A percentile compares a stretch with the other conserved stretches of the same genome.
These are phyloP conservation scores for Geopemphigus sp. DNA, from an alignment of 1,140 invertebrate genomes.

Conservation along the genomic window DNA sequence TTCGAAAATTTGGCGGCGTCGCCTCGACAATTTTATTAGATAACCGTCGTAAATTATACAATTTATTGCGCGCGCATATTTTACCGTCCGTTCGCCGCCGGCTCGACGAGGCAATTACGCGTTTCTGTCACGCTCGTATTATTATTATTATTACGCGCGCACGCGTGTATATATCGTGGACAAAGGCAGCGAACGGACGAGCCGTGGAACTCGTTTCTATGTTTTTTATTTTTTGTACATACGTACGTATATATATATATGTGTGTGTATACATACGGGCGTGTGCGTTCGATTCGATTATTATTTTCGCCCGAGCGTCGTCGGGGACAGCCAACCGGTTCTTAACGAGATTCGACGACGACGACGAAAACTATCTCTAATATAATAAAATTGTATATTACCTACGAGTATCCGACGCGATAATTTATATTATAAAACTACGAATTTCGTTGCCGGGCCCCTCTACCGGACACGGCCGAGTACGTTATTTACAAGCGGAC, in stretches of 20 bases:
- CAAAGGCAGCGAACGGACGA: no score
- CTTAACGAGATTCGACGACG: conserved; percentile 10
- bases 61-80: not conserved
- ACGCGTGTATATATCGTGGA: not conserved
- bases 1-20: not conserved
- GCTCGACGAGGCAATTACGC: conserved; percentile 22
- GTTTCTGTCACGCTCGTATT: not conserved
- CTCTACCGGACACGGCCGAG: conserved; percentile 15
- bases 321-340: not conserved
- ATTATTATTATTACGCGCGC: conserved; percentile 1
- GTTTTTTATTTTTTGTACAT: not conserved
- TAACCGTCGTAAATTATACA: conserved; percentile 16
- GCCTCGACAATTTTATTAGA: not conserved
- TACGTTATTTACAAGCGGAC: no score
- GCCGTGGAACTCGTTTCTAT: not conserved
- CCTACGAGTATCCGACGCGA: not conserved
- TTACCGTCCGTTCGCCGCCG: not conserved
- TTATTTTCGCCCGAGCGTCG: conserved; percentile 21
- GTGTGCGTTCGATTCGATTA: conserved; percentile 24
- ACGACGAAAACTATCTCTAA: not conserved
- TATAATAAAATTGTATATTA: not conserved
- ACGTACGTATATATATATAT: not conserved
- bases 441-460: not conserved
- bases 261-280: no score
- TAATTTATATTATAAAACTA: conserved; percentile 7